These are phyloP conservation scores for Astur gentilis DNA, from an alignment of 2,113 vertebrate genomes.

Conservation along the genomic window DNA sequence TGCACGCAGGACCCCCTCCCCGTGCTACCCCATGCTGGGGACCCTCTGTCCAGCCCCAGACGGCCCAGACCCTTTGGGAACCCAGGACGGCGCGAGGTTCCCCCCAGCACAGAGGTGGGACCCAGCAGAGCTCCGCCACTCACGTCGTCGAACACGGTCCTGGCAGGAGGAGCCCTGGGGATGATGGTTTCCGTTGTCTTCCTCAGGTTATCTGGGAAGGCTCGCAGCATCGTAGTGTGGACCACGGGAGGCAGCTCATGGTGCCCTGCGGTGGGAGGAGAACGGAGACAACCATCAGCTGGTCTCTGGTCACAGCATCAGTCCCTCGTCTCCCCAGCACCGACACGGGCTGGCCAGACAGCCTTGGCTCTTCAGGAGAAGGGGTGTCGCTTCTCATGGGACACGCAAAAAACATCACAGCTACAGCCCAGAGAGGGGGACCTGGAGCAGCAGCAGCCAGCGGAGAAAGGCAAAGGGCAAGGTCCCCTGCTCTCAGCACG, in stretches of 20 bases:
- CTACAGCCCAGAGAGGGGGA: not conserved
- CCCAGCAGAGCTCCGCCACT: not conserved
- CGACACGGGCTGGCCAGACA: fast-evolving
- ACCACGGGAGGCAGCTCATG: conserved; percentile 87
- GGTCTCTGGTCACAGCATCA: too few species aligned
- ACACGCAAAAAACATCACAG: not conserved
- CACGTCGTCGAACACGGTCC: conserved; percentile 59
- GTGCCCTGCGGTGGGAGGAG: conserved; percentile 72
- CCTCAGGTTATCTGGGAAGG: conserved; percentile 75
- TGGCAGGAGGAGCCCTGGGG: not conserved
- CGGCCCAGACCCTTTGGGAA: too few species aligned
- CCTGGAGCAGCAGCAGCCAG: not conserved
- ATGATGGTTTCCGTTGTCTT: conserved; percentile 70
- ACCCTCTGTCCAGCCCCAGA: not conserved
- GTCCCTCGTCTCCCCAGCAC: not conserved
- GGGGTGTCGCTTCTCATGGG: fast-evolving
- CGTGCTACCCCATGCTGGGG: fast-evolving
- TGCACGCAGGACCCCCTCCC: too few species aligned
- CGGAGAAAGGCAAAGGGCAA: not conserved
- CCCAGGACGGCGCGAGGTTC: not conserved
- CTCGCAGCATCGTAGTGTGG: conserved; percentile 89
- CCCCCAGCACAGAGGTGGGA: not conserved
- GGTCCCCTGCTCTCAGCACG: not conserved
- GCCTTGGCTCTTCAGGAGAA: not conserved
- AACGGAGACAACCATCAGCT: not conserved